Evolutionary conservation across 2,888 invertebrate species (phyloP).

Genomic region (Agapostemon virescens): DNA sequence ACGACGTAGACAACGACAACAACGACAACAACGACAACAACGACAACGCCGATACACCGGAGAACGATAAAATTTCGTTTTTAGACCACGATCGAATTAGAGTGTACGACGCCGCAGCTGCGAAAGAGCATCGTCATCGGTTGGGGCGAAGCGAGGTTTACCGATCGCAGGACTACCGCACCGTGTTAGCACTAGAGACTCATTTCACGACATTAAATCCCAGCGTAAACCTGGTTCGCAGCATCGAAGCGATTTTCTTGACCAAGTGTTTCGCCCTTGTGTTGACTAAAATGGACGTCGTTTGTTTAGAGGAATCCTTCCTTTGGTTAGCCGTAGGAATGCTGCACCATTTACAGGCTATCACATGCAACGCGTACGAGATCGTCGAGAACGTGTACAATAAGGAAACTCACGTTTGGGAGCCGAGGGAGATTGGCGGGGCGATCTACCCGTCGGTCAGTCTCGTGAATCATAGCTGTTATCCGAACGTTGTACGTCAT

Average conservation of each 20-base stretch:
- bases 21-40: too few species aligned
- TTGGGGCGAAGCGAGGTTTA: constrained; percentile 62
- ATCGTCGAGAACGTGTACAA: constrained; percentile 78
- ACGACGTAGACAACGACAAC: constrained; percentile 14
- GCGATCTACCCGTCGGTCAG: constrained; percentile 81
- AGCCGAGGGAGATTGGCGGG: constrained; percentile 79
- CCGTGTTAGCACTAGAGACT: constrained; percentile 77
- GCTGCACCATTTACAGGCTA: constrained; percentile 80
- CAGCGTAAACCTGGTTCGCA: constrained; percentile 76
- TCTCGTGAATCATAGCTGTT: constrained; percentile 81
- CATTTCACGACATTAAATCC: constrained; percentile 73
- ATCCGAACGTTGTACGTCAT: constrained; percentile 80
- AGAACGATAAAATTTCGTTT: constrained; percentile 11
- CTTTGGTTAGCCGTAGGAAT: constrained; percentile 73
- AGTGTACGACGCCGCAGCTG: constrained; percentile 47
- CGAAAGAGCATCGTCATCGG: neutral
- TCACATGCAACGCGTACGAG: constrained; percentile 81
- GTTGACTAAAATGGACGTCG: constrained; percentile 61
- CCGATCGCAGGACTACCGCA: constrained; percentile 74
- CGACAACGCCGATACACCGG: constrained; percentile 38
- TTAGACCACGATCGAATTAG: constrained; percentile 59
- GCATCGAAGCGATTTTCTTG: constrained; percentile 79
- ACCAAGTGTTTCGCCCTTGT: constrained; percentile 76
- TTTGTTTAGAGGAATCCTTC: constrained; percentile 60
- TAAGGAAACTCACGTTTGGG: constrained; percentile 69